These are phyloP conservation scores for Gopherus flavomarginatus DNA, from an alignment of 2,113 vertebrate genomes.

Conservation along the genomic window DNA sequence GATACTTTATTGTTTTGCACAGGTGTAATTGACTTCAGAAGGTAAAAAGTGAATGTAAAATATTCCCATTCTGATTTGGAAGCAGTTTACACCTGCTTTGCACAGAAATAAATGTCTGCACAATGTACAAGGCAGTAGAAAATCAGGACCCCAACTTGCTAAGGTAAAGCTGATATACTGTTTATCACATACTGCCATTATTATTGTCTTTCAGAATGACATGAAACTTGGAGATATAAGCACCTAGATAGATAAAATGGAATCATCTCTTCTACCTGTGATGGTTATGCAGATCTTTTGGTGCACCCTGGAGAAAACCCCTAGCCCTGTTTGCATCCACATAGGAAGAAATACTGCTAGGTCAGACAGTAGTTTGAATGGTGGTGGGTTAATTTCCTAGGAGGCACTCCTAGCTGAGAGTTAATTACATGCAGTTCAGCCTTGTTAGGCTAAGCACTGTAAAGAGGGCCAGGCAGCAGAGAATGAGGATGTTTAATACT, in stretches of 20 bases:
- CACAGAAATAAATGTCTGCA: background rate
- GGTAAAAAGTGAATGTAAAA: background rate
- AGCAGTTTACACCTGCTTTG: background rate
- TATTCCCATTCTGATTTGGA: background rate
- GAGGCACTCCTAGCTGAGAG: background rate
- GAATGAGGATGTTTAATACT: background rate
- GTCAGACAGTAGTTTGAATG: fast-evolving
- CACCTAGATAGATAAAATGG: background rate
- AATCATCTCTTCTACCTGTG: background rate
- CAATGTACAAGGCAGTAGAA: background rate
- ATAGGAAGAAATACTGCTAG: background rate
- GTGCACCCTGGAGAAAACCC: background rate
- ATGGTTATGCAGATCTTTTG: background rate
- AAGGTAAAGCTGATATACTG: background rate
- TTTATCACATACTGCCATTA: background rate
- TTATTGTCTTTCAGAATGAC: background rate
- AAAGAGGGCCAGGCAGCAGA: background rate
- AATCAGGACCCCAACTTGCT: background rate
- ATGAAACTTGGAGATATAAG: background rate
- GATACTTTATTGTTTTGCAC: background rate
- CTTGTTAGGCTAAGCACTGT: background rate
- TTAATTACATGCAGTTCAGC: background rate
- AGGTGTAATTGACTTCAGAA: too few species aligned
- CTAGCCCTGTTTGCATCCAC: background rate
- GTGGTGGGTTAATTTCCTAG: background rate